These are phyloP conservation scores for Otocyon megalotis DNA, from an alignment of 2,113 vertebrate genomes.

Conservation along the genomic window DNA sequence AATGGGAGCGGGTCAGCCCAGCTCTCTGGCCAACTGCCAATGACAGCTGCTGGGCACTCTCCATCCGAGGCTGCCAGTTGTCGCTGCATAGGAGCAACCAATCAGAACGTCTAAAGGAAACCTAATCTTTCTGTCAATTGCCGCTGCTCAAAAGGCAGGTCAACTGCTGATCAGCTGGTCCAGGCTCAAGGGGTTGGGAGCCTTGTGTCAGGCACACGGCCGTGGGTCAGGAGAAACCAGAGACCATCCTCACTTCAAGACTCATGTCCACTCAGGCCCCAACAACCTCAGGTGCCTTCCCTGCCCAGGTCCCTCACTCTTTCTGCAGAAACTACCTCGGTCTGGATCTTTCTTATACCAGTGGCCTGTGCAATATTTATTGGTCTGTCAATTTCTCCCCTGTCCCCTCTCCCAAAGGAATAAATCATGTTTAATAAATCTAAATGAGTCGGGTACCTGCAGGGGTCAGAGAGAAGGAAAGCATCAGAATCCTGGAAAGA, in stretches of 20 bases:
- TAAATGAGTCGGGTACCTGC: neutral
- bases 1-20: neutral
- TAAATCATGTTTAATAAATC: slow-evolving; percentile 70
- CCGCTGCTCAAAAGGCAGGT: neutral
- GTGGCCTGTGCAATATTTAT: slow-evolving; percentile 65
- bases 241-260: neutral
- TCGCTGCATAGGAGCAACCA: neutral
- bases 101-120: neutral
- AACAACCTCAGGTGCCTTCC: slow-evolving; percentile 49
- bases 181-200: neutral
- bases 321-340: slow-evolving; percentile 68
- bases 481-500: neutral
- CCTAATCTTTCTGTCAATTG: neutral
- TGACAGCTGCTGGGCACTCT: slow-evolving; percentile 22
- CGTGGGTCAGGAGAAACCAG: neutral
- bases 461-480: neutral
- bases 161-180: neutral
- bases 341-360: neutral
- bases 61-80: neutral
- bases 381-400: neutral
- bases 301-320: neutral
- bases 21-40: neutral
- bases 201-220: neutral
- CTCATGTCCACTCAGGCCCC: neutral
- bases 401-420: slow-evolving; percentile 33